Base-by-base conservation (phyloP, 2,113 vertebrate species). In the Geothlypis trichas region DNA sequence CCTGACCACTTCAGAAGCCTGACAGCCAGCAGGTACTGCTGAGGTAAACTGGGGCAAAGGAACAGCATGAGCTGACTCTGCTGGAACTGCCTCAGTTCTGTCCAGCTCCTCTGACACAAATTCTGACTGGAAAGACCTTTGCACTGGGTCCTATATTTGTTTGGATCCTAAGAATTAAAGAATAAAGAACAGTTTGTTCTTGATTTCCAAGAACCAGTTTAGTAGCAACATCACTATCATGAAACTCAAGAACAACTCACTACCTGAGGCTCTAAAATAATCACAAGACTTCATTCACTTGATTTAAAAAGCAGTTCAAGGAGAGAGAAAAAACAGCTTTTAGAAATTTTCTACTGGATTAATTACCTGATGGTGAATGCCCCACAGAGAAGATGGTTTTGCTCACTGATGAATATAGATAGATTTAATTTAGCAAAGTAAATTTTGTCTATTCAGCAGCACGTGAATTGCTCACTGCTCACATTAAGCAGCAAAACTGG, bases 361-460 rank as follows among this genome's bases (percentile, higher is more conserved):
- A 96, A 94, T 90, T 97, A 96, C 89, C 84, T 95, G 95, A 94
- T 91, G 91, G 80, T 5, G 14, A 88, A 72, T 12, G n/a, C 59
- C 91, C 33, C 79, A 47, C 77, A 89, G 68, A 81, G 86, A 93
- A 78, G 89, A 82, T 35, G 81, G 72, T 96, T 96, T 71, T 97
- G 93, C 93, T 96, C 91, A 91, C 78, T 94, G 59, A 92, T 96
- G 75, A 97, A 84, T 69, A 92, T 19, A 89, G 77, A 82, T 92
- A 90, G 88, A 95, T 95, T 96, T 95, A 88, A 97, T 96, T 97
- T 93, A 97, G 92, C 92, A 90, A 96, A 95, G 90, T 91, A 96
- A 95, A 95, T 95, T 93, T 51, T 54, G 47, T 77, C 87, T 93
- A 73, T 91, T 97, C 90, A 95, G 91, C 83, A 97, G 78, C 39